phyloP scores from a whole-genome alignment of 2,888 invertebrate species.

The Phengaris alcon region DNA sequence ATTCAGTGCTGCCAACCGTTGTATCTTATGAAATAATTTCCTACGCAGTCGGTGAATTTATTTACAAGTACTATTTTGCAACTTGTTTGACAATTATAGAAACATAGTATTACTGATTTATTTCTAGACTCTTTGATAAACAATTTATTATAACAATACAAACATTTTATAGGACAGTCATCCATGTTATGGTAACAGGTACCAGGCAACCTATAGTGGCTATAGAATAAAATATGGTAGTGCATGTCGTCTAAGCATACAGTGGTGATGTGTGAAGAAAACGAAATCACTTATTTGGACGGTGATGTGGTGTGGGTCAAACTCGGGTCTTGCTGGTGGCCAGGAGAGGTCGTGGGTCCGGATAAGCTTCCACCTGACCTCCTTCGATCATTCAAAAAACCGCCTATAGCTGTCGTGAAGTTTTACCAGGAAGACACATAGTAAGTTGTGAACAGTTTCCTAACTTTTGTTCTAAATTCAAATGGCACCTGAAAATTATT shows the following conservation, averaged over 20 bases:
- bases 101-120: slow-evolving; percentile 40
- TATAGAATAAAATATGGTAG: slow-evolving; percentile 71
- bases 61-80: slow-evolving; percentile 75
- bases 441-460: slow-evolving; percentile 74
- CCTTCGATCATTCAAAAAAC: slow-evolving; percentile 81
- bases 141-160: slow-evolving; percentile 42
- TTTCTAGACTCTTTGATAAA: slow-evolving; percentile 42
- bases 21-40: slow-evolving; percentile 60
- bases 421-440: slow-evolving; percentile 91
- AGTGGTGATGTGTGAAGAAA: slow-evolving; percentile 84
- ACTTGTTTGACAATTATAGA: slow-evolving; percentile 68
- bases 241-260: slow-evolving; percentile 66
- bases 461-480: neutral
- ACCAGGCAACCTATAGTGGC: slow-evolving; percentile 58
- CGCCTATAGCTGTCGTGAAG: slow-evolving; percentile 89
- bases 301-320: slow-evolving; percentile 93
- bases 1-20: slow-evolving; percentile 61
- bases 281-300: slow-evolving; percentile 82
- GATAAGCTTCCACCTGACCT: slow-evolving; percentile 84
- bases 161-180: slow-evolving; percentile 35
- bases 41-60: slow-evolving; percentile 76
- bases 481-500: neutral
- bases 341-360: slow-evolving; percentile 85
- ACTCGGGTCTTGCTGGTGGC: slow-evolving; percentile 91
- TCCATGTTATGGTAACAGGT: slow-evolving; percentile 59